These are phyloP conservation scores for Thamnophis elegans DNA, from an alignment of 2,797 vertebrate genomes.

Conservation along the genomic window DNA sequence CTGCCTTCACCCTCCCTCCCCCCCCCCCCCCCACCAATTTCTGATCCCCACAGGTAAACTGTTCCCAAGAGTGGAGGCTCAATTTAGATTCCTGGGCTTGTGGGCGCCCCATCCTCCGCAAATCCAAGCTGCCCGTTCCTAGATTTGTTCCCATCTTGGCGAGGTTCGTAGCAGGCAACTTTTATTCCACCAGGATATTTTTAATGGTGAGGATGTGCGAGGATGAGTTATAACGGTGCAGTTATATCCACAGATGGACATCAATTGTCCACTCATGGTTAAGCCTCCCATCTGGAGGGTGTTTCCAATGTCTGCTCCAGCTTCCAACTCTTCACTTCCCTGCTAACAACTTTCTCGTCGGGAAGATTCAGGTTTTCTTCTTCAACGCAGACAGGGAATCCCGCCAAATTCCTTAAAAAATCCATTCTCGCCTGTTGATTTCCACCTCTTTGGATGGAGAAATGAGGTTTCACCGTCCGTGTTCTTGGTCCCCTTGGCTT, in stretches of 20 bases:
- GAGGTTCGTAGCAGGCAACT: background rate
- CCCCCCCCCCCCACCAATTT: fast-evolving
- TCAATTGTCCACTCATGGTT: background rate
- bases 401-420: background rate
- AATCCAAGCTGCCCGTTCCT: background rate
- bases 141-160: background rate
- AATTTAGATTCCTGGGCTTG: background rate
- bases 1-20: no score
- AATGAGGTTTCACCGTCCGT: no score
- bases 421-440: no score
- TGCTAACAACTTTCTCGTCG: no score
- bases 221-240: background rate
- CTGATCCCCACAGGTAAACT: background rate
- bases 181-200: background rate
- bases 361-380: background rate
- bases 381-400: fast-evolving
- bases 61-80: background rate
- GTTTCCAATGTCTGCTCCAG: background rate
- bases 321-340: background rate
- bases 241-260: background rate
- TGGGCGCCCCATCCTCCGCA: background rate
- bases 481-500: fast-evolving
- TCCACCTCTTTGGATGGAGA: background rate
- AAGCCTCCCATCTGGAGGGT: background rate
- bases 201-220: background rate